Evolutionary conservation across 2,888 invertebrate species (phyloP).

Genomic region (Sympetrum striolatum): DNA sequence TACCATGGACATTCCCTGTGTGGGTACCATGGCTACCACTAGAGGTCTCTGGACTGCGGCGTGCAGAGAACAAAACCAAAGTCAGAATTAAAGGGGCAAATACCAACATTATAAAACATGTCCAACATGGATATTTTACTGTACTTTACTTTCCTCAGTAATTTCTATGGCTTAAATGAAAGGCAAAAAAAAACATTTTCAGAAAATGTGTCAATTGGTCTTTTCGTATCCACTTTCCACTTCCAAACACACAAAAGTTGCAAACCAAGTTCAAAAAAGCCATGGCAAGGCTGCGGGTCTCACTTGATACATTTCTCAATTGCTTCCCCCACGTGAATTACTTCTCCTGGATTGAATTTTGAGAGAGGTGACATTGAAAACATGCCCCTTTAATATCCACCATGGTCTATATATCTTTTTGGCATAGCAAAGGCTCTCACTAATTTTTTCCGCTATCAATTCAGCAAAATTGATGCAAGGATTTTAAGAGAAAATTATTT

Average conservation of each 20-base stretch:
- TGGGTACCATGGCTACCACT: constrained; percentile 60
- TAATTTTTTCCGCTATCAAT: constrained; percentile 39
- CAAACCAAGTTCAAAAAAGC: constrained; percentile 13
- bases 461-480: constrained; percentile 1
- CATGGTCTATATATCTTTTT: constrained; percentile 42
- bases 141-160: constrained; percentile 40
- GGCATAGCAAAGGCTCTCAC: constrained; percentile 45
- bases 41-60: constrained; percentile 54
- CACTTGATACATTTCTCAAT: constrained; percentile 19
- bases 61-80: constrained; percentile 53
- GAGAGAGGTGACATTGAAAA: constrained; percentile 49
- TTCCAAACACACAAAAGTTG: neutral
- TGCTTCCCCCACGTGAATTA: constrained; percentile 1
- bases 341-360: constrained; percentile 42
- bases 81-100: constrained; percentile 61
- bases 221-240: constrained; percentile 23
- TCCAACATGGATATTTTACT: constrained; percentile 55
- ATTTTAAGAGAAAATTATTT: neutral
- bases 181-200: constrained; percentile 57
- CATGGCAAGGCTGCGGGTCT: constrained; percentile 39
- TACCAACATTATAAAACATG: constrained; percentile 57
- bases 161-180: constrained; percentile 47
- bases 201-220: constrained; percentile 74
- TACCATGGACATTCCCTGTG: constrained; percentile 55
- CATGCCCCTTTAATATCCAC: constrained; percentile 50